A percentile compares a stretch with the other conserved stretches of the same genome.
Conservation (phyloP, 2,797 vertebrate genomes). For the Mormyrops boulengeri region DNA sequence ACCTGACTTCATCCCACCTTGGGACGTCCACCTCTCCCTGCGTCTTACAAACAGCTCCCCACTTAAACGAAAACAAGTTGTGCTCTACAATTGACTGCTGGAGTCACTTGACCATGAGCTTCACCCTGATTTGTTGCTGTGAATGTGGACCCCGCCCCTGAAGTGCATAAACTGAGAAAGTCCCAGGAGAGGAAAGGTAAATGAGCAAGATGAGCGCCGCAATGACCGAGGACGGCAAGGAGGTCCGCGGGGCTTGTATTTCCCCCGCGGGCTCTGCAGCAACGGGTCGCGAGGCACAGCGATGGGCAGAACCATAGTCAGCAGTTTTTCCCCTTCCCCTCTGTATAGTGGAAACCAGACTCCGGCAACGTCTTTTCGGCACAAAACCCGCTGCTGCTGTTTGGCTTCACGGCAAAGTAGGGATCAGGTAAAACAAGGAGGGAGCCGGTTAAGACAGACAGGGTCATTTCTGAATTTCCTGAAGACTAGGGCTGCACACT, state of each 20-base stretch:
- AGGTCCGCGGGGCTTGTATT: conserved; percentile 39
- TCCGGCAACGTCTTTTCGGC: neutral
- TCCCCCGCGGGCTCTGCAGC: conserved; percentile 35
- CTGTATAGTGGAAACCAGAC: neutral
- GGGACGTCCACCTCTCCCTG: neutral
- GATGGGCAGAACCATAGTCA: neutral
- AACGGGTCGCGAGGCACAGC: conserved; percentile 10
- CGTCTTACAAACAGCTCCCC: neutral
- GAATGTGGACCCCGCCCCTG: neutral
- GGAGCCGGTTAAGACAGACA: neutral
- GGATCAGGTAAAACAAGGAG: neutral
- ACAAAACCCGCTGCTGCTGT: neutral
- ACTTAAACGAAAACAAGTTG: neutral
- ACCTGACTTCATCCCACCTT: neutral
- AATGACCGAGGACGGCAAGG: neutral
- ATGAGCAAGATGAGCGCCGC: conserved; percentile 31
- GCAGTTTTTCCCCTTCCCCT: neutral
- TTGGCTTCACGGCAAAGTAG: neutral
- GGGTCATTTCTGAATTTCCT: neutral
- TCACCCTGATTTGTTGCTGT: neutral
- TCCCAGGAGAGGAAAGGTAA: conserved; percentile 22
- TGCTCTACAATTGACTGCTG: neutral
- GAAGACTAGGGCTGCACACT: neutral
- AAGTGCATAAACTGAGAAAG: neutral
- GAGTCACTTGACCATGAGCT: neutral